Conservation (phyloP, 2,113 vertebrate species). For the Lampris incognitus region DNA sequence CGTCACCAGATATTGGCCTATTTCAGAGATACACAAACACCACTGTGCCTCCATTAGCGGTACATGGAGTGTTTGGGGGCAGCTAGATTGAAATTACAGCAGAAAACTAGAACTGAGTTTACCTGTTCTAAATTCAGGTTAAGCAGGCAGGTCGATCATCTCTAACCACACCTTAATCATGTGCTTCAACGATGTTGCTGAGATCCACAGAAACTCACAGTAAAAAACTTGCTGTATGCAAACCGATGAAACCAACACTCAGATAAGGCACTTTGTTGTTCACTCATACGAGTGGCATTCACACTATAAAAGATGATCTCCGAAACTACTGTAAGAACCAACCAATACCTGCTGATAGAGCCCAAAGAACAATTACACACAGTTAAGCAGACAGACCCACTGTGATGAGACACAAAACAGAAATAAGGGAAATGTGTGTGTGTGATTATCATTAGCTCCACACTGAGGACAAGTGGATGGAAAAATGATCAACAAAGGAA, state of each 20-base stretch:
- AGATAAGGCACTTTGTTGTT: background rate
- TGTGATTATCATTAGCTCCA: slow-evolving; percentile 8
- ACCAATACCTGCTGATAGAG: slow-evolving; percentile 7
- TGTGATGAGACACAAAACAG: slow-evolving; percentile 39
- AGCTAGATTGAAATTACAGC: too few species aligned
- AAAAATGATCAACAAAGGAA: background rate
- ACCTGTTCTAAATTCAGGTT: too few species aligned
- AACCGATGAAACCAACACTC: slow-evolving; percentile 20
- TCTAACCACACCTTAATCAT: too few species aligned
- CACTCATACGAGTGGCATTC: background rate
- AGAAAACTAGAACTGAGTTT: too few species aligned
- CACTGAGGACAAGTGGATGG: slow-evolving; percentile 4
- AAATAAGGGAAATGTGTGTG: background rate
- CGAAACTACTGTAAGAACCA: slow-evolving; percentile 4
- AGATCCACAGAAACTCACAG: too few species aligned
- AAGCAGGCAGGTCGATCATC: too few species aligned
- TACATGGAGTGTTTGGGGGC: too few species aligned
- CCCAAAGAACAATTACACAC: slow-evolving; percentile 19
- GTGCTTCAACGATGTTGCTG: too few species aligned
- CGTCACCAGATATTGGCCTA: background rate
- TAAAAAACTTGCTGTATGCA: background rate
- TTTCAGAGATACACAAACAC: too few species aligned
- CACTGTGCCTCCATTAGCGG: too few species aligned
- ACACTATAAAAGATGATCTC: slow-evolving; percentile 23
- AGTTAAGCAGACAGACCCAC: slow-evolving; percentile 17